These are phyloP conservation scores for Onychomys torridus DNA, from an alignment of 2,797 vertebrate genomes.

Conservation along the genomic window DNA sequence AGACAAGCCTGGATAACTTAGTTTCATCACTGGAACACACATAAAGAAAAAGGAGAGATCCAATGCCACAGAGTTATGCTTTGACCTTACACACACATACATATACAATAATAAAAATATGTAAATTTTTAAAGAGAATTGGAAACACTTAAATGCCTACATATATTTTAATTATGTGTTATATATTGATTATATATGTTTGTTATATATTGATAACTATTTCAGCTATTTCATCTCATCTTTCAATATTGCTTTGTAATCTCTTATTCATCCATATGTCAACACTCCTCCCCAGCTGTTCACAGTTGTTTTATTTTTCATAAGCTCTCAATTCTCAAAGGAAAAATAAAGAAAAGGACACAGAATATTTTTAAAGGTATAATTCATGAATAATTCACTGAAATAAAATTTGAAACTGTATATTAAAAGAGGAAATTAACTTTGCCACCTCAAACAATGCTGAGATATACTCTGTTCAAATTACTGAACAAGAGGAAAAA, in stretches of 20 bases:
- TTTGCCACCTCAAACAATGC: neutral
- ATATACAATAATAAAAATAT: neutral
- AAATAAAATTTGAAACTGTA: conserved; percentile 46
- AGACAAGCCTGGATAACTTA: neutral
- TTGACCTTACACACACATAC: neutral
- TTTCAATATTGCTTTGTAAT: conserved; percentile 46
- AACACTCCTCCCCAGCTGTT: neutral
- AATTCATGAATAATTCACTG: conserved; percentile 5
- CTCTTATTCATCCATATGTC: neutral
- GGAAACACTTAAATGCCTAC: neutral
- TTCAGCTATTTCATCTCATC: conserved; percentile 37
- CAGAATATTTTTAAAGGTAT: neutral
- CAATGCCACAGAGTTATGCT: neutral
- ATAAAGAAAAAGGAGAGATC: neutral
- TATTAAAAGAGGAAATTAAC: conserved; percentile 44
- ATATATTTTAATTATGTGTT: conserved; percentile 19
- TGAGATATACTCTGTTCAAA: neutral
- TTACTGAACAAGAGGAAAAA: neutral
- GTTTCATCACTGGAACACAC: neutral
- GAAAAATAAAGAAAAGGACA: conserved; percentile 25
- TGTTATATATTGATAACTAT: conserved; percentile 6
- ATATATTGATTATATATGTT: neutral
- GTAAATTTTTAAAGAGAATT: neutral
- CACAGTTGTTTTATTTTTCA: conserved; percentile 45
- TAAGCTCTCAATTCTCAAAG: neutral